Percentiles rank a stretch among this genome's conserved stretches.
Evolutionary conservation across 2,113 vertebrate genomes (phyloP).

Genomic region (Corynorhinus townsendii): DNA sequence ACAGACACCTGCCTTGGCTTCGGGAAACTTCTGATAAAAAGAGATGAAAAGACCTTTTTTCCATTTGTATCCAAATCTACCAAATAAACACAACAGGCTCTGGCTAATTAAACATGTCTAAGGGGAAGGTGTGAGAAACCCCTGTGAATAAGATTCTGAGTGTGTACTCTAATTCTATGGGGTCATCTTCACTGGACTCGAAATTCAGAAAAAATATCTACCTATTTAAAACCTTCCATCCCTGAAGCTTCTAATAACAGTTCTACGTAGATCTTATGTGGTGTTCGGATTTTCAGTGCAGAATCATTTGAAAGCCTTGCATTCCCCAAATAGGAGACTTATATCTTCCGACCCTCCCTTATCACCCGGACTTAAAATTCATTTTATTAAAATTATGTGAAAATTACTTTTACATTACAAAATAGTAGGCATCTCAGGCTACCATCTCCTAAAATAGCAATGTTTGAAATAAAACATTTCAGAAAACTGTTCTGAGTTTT

Average conservation of each 20-base stretch:
- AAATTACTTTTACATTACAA: not conserved
- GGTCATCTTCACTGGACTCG: not conserved
- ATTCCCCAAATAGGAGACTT: not conserved
- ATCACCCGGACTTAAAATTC: not conserved
- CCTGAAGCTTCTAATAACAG: not conserved
- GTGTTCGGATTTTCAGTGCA: not conserved
- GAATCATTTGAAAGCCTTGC: not conserved
- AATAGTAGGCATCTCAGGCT: not conserved
- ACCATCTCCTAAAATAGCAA: not conserved
- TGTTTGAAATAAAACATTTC: constrained; percentile 6
- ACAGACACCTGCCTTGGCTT: constrained; percentile 70
- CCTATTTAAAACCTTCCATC: not conserved
- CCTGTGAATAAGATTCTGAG: not conserved
- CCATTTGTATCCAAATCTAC: constrained; percentile 44
- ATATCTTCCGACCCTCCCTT: not conserved
- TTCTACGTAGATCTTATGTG: not conserved
- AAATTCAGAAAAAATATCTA: not conserved
- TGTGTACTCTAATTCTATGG: rapidly evolving
- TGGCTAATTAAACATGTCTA: constrained; percentile 34
- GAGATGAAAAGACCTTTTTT: constrained; percentile 59
- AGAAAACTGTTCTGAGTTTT: not conserved
- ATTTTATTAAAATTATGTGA: not conserved
- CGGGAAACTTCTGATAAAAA: constrained; percentile 59
- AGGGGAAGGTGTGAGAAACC: constrained; percentile 40
- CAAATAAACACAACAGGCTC: constrained; percentile 36